Conservation (phyloP, 2,113 vertebrate genomes). For the Melanotaenia duboulayi region DNA sequence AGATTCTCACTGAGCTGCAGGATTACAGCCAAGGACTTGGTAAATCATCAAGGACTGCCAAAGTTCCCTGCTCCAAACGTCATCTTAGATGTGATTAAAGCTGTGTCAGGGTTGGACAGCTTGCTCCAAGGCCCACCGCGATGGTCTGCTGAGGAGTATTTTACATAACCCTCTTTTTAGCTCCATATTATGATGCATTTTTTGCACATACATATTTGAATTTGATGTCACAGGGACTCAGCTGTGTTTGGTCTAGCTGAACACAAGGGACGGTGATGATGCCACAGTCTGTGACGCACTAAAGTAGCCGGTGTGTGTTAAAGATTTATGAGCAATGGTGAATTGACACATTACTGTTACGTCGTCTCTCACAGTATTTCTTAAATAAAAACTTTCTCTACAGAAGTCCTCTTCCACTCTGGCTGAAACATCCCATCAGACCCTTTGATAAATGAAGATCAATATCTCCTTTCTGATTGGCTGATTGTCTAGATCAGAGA, state of each 20-base stretch:
- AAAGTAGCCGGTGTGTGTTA: slow-evolving; percentile 58
- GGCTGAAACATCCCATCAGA: slow-evolving; percentile 64
- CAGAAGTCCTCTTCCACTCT: slow-evolving; percentile 13
- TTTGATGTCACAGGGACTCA: slow-evolving; percentile 61
- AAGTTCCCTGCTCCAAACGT: slow-evolving; percentile 14
- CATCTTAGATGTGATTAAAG: slow-evolving; percentile 13
- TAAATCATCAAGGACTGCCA: slow-evolving; percentile 19
- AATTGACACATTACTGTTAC: slow-evolving; percentile 28
- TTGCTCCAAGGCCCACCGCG: slow-evolving; percentile 1
- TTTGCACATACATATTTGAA: slow-evolving; percentile 16
- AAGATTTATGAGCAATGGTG: slow-evolving; percentile 39
- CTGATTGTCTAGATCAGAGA: too few relatives aligned
- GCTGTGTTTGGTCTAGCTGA: slow-evolving; percentile 20
- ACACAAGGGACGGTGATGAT: slow-evolving; percentile 49
- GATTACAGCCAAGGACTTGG: slow-evolving; percentile 39
- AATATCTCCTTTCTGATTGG: not conserved
- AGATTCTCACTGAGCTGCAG: slow-evolving; percentile 29
- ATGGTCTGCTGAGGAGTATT: slow-evolving; percentile 7
- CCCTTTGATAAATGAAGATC: slow-evolving; percentile 28
- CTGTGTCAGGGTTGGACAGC: slow-evolving; percentile 25
- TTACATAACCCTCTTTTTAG: slow-evolving; percentile 25
- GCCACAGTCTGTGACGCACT: slow-evolving; percentile 48
- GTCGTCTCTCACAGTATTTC: slow-evolving; percentile 9
- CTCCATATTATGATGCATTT: slow-evolving; percentile 15
- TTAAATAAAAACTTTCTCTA: slow-evolving; percentile 2